Evolutionary conservation across 2,797 vertebrate genomes (phyloP).

Genomic region (Gambusia yucatana): DNA sequence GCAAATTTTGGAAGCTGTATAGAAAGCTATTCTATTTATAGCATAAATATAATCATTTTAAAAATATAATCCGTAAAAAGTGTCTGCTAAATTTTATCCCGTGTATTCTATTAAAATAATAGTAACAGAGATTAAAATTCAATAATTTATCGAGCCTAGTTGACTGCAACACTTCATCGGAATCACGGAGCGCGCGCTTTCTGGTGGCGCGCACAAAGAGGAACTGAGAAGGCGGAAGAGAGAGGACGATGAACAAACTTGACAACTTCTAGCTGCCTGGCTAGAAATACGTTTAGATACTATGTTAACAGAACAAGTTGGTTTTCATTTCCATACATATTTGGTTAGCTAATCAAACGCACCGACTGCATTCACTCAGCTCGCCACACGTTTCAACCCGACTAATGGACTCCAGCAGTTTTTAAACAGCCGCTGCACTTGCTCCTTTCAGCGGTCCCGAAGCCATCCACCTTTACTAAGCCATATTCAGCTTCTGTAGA

Average conservation of each 20-base stretch:
- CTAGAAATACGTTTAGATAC: conserved; percentile 20
- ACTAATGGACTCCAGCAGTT: conserved; percentile 55
- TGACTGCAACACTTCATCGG: conserved; percentile 63
- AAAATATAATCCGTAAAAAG: neutral
- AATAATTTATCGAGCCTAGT: conserved; percentile 28
- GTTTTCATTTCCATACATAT: conserved; percentile 6
- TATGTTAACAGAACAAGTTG: conserved; percentile 25
- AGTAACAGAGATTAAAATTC: conserved; percentile 8
- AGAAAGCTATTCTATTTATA: neutral
- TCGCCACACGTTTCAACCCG: conserved; percentile 37
- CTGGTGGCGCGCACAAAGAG: conserved; percentile 64
- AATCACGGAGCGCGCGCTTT: conserved; percentile 48
- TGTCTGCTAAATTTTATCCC: neutral
- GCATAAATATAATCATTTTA: neutral
- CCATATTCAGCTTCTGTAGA: conserved; percentile 28
- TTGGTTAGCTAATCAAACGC: conserved; percentile 13
- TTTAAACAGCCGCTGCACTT: conserved; percentile 62
- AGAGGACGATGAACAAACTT: conserved; percentile 69
- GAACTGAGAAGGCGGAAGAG: conserved; percentile 74
- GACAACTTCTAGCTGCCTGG: conserved; percentile 58
- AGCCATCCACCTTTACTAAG: conserved; percentile 45
- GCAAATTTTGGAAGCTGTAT: neutral
- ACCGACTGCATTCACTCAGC: conserved; percentile 34
- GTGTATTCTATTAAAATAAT: neutral
- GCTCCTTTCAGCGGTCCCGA: conserved; percentile 35